Base-by-base conservation (phyloP, 2,113 vertebrate species). In the Pelusios castaneus region DNA sequence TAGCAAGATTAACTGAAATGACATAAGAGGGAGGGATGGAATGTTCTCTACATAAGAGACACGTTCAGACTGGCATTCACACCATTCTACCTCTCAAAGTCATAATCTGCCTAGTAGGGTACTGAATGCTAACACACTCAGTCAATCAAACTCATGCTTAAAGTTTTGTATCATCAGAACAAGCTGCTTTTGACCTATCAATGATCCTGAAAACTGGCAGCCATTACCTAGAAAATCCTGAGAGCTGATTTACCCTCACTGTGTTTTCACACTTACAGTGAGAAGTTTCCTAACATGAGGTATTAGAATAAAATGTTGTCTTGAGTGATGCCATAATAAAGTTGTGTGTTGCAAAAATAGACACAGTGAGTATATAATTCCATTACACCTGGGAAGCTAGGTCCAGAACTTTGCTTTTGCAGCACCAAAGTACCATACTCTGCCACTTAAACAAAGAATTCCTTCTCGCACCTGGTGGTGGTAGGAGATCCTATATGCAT, bases 81-180 rank as follows among this genome's bases (percentile, higher is more conserved):
- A 76, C 86, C 82, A n/a, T 76, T 90, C 86, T 80, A n/a, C 34
- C 45, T 47, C 80, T 92, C 81, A 88, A 7, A 25, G 76, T n/a
- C 90, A 70, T 88, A 82, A 78, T 24, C 21, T 21, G 4, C 45
- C 43, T 79, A 45, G 77, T 38, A 92, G 80, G 89, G 79, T 89
- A 93, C 10, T 91, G 56, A 92, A 94, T 82, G 29, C 73, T 94
- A 90, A 87, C 43, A 89, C 93, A 93, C 29, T 2, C 86, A 81
- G 88, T 87, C 70, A 92, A 94, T 89, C 84, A 94, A 94, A 94
- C 10, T 38, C 86, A 45, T 51, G 49, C 21, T 89, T 84, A 41
- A 89, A 85, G 8, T n/a, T 92, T 81, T 84, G 89, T 84, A 90
- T 92, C 3, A 87, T 19, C n/a, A 81, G 77, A 90, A 93, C 41